Evolutionary conservation across 2,797 vertebrate species (phyloP).

Genomic region (Halcyon chelicuti): DNA sequence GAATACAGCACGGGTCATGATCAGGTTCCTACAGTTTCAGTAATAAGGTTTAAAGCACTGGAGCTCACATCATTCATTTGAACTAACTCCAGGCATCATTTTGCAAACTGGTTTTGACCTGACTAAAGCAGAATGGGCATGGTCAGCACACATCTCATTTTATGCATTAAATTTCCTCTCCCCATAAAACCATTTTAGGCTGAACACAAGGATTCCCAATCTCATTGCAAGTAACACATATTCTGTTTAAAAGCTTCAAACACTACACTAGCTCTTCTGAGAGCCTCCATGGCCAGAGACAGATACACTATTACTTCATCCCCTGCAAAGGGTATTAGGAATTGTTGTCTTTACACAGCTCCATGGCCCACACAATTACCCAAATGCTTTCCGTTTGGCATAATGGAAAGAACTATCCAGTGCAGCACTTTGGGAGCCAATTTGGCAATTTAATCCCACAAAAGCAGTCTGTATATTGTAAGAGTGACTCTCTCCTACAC

Average conservation of each 20-base stretch:
- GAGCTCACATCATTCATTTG: background rate
- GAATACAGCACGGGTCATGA: background rate
- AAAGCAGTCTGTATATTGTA: background rate
- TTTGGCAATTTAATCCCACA: conserved; percentile 13
- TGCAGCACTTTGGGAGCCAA: background rate
- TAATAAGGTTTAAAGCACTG: background rate
- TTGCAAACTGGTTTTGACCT: background rate
- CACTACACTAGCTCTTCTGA: background rate
- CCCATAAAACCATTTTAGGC: background rate
- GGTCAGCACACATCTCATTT: background rate
- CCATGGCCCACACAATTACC: background rate
- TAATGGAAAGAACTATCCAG: background rate
- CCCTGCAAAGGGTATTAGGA: background rate
- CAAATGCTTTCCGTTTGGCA: background rate
- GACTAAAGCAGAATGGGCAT: background rate
- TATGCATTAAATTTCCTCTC: background rate
- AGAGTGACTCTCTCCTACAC: background rate
- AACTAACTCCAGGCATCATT: background rate
- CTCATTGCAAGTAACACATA: background rate
- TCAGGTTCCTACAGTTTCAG: background rate
- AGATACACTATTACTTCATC: background rate
- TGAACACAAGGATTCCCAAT: background rate
- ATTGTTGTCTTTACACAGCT: background rate
- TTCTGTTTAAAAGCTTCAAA: background rate
- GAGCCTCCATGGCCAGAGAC: background rate